Base-by-base conservation (phyloP, 30 jellyfish, hydroid and myxozoan species). In the Aurelia aurita complex sp. Pacific region DNA sequence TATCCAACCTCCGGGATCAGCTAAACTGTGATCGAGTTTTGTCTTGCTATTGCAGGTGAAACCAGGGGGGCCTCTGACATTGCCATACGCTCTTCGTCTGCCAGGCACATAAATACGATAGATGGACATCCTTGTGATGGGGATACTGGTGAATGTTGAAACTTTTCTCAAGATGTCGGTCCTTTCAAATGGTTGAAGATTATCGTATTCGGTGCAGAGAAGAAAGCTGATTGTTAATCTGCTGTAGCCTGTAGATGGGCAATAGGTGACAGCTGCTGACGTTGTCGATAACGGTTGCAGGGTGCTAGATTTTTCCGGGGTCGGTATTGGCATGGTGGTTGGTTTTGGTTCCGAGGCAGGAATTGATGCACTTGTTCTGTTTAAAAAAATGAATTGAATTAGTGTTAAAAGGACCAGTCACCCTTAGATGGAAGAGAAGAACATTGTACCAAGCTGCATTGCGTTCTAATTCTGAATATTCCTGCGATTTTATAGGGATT, bases 11-110 rank as follows among this genome's bases (percentile, higher is more conserved):
- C 85, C 83, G 4, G 50, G 59, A 46, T 71, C 85, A 38, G 80
- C 91, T 7, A 82, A 79, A 36, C 91, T 52, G 60, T 71, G 71
- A 69, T 82, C 91, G 66, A 82, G 85, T 17, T 60, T 71, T 32
- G 74, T 59, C 5, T 64, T 34, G 16, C 59, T 29, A 38, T 54
- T 69, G 64, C 90, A 81, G 9, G 83, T 67, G 46, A 55, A 67
- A 18, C 83, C 83, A 34, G 69, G 83, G 36, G 91, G 85, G 46
- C 73, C 33, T 73, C 55, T 57, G 35, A 71, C 63, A 54, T 60
- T 59, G 77, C 13, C 46, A 70, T 82, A 82, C 17, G 73, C 64
- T 59, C 68, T 54, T 23, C 18, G 79, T 62, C 64, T 79, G 12
- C 64, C 68, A 13, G 64, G 43, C 4, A 82, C 91, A 2, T 29